These are phyloP conservation scores for Bos javanicus DNA, from an alignment of 2,113 vertebrate genomes.

Conservation along the genomic window DNA sequence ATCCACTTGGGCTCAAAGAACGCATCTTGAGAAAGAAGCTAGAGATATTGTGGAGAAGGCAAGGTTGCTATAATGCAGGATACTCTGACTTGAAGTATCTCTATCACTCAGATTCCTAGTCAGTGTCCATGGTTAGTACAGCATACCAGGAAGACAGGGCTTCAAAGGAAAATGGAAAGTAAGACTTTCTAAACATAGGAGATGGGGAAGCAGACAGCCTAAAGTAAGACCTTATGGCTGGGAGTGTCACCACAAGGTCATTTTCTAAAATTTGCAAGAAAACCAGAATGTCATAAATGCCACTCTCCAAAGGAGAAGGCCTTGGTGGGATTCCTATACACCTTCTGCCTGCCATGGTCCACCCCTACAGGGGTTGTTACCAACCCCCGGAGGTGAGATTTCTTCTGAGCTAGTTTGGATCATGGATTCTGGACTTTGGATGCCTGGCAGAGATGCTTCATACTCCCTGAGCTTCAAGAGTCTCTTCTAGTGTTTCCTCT, in stretches of 20 bases:
- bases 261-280: not conserved
- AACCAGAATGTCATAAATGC: not conserved
- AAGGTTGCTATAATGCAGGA: not conserved
- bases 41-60: not conserved
- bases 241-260: not conserved
- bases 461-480: not conserved
- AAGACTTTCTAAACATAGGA: not conserved
- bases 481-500: not conserved
- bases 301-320: not conserved
- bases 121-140: not conserved
- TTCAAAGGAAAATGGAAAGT: not conserved
- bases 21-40: not conserved
- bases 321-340: not conserved
- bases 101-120: not conserved
- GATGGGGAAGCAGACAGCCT: not conserved
- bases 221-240: not conserved
- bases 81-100: not conserved
- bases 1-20: not conserved
- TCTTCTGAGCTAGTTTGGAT: not conserved
- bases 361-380: not conserved
- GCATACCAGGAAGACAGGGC: not conserved
- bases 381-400: not conserved
- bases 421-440: not conserved
- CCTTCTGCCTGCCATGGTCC: not conserved
- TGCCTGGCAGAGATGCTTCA: not conserved